Percentiles rank a stretch among this genome's conserved stretches.
phyloP scores from a whole-genome alignment of 1,140 invertebrate species.

The Tetramorium parvispinum region DNA sequence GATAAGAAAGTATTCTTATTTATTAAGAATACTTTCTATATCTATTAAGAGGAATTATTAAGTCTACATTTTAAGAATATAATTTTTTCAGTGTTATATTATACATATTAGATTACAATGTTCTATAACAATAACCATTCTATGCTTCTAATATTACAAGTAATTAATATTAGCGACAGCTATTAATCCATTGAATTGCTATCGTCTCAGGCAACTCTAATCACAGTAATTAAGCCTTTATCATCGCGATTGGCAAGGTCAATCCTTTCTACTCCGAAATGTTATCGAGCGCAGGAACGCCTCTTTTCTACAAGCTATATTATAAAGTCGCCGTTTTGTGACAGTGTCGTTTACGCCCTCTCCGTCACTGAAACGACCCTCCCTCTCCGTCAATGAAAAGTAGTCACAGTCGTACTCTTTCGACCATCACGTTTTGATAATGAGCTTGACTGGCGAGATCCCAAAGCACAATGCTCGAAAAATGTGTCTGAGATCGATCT shows the following conservation, averaged over 20 bases:
- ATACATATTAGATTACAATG: background rate
- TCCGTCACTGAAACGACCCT: background rate
- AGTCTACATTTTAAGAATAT: no score
- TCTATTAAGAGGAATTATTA: no score
- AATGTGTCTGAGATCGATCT: conserved; percentile 44
- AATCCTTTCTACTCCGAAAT: background rate
- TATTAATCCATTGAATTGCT: background rate
- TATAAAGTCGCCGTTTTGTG: conserved; percentile 24
- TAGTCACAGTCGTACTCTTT: background rate
- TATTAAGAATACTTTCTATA: no score
- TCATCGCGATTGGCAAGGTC: background rate
- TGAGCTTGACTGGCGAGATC: background rate
- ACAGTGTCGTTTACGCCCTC: background rate
- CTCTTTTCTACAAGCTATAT: conserved; percentile 7
- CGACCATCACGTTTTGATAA: background rate
- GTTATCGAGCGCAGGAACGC: background rate
- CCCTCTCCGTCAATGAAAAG: background rate
- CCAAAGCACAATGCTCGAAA: conserved; percentile 12
- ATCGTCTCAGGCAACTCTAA: background rate
- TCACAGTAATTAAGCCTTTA: conserved; percentile 26
- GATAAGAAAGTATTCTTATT: no score
- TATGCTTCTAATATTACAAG: background rate
- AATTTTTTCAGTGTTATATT: no score
- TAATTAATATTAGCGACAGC: background rate
- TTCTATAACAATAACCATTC: background rate